These are phyloP conservation scores for Trachymyrmex cornetzi DNA, from an alignment of 1,140 invertebrate genomes.

Conservation along the genomic window DNA sequence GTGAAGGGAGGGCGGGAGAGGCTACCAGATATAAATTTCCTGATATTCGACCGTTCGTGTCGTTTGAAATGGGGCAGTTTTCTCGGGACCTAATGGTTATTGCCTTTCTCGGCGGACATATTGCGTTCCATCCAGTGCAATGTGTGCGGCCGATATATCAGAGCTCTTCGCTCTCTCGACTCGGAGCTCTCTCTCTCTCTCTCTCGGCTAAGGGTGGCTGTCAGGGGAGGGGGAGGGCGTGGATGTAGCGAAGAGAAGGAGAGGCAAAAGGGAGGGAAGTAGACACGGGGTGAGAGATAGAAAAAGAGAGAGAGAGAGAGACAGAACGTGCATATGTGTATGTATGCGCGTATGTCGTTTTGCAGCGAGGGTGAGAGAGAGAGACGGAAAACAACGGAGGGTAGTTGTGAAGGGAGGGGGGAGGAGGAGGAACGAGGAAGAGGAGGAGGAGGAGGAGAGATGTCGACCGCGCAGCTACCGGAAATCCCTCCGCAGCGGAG, in stretches of 20 bases:
- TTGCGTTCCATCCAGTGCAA: conserved; percentile 89
- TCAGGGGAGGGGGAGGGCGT: conserved; percentile 74
- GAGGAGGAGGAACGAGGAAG: conserved; percentile 47
- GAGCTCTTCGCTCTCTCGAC: conserved; percentile 77
- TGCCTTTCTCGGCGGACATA: conserved; percentile 89
- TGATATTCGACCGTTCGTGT: conserved; percentile 88
- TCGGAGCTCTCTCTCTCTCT: conserved; percentile 63
- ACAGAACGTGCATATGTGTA: neutral
- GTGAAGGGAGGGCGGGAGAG: conserved; percentile 44
- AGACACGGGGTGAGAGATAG: conserved; percentile 10
- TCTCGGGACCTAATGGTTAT: conserved; percentile 89
- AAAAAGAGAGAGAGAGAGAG: conserved; percentile 2
- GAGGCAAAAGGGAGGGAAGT: conserved; percentile 48
- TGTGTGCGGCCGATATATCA: conserved; percentile 88
- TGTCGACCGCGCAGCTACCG: conserved; percentile 81
- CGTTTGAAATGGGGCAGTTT: conserved; percentile 89
- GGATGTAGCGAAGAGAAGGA: conserved; percentile 49
- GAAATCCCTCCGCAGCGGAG: conserved; percentile 80
- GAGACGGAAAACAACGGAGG: conserved; percentile 50
- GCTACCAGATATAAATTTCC: conserved; percentile 87
- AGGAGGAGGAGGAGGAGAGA: conserved; percentile 67
- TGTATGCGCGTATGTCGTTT: conserved; percentile 37
- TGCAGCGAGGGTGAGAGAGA: conserved; percentile 20
- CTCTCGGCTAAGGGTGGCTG: conserved; percentile 76
- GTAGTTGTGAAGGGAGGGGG: conserved; percentile 31